These are phyloP conservation scores for Liopterus haemorrhoidalis DNA, from an alignment of 2,888 invertebrate species.

Conservation along the genomic window DNA sequence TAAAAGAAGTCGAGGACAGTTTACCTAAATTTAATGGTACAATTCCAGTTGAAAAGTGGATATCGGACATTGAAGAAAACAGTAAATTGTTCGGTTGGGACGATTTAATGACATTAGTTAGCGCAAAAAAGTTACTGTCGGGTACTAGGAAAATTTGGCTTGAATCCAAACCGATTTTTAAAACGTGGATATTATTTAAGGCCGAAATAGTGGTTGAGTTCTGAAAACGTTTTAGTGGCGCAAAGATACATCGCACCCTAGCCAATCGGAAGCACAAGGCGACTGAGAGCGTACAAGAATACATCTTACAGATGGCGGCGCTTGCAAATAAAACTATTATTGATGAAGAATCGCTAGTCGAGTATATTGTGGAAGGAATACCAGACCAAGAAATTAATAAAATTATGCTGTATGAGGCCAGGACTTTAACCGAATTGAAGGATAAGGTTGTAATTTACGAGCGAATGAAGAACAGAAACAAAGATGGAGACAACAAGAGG, in stretches of 20 bases:
- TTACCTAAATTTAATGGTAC: too few relatives aligned
- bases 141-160: slow-evolving; percentile 18
- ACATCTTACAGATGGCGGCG: neutral
- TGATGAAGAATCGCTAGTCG: neutral
- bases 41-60: too few relatives aligned
- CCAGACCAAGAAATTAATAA: slow-evolving; percentile 4
- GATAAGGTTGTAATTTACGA: neutral
- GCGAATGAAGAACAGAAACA: too few relatives aligned
- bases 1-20: too few relatives aligned
- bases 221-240: too few relatives aligned
- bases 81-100: slow-evolving; percentile 13
- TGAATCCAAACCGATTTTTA: slow-evolving; percentile 12
- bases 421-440: slow-evolving; percentile 6
- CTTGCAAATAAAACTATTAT: neutral
- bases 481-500: too few relatives aligned
- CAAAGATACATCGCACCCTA: neutral
- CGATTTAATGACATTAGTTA: slow-evolving; percentile 17
- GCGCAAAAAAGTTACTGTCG: slow-evolving; percentile 18
- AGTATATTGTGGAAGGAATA: slow-evolving; percentile 10
- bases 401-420: slow-evolving; percentile 6
- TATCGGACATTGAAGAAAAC: slow-evolving; percentile 19
- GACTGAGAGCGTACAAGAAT: neutral
- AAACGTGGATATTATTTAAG: slow-evolving; percentile 10
- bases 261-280: neutral
- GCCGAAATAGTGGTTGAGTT: slow-evolving; percentile 5